Evolutionary conservation across 2,113 vertebrate species (phyloP).

Genomic region (Plecotus auritus): DNA sequence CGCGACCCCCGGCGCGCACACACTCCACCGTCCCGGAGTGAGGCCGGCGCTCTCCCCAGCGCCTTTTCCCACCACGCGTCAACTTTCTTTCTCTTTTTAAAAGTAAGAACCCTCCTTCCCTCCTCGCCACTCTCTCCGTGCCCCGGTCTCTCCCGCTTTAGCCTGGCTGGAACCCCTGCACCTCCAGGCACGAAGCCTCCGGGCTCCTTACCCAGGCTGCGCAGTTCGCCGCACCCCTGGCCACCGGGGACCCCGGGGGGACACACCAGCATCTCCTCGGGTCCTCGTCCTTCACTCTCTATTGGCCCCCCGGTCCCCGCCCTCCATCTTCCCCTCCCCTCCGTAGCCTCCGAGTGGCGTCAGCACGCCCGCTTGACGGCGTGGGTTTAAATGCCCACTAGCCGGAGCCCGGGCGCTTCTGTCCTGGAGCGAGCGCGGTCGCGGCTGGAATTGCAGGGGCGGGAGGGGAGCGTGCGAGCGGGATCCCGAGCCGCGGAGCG

Average conservation of each 20-base stretch:
- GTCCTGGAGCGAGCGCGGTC: not conserved
- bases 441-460: not conserved
- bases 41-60: not conserved
- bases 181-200: not conserved
- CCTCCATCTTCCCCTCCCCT: not conserved
- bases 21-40: not conserved
- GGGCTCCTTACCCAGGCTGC: not conserved
- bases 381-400: constrained; percentile 65
- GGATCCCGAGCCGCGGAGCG: not conserved
- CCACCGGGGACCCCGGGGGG: not conserved
- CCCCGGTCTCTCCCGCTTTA: not conserved
- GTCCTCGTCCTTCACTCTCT: not conserved
- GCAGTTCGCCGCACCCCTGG: not conserved
- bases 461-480: not conserved
- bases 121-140: accelerated
- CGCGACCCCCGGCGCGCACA: not conserved
- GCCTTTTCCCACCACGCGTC: not conserved
- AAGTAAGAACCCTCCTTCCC: too few relatives aligned
- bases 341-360: constrained; percentile 32
- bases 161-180: not conserved
- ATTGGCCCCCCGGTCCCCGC: constrained; percentile 27
- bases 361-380: constrained; percentile 37
- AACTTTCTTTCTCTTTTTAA: not conserved
- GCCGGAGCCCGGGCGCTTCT: not conserved
- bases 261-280: not conserved